Base-by-base conservation (phyloP, 92 coral and sea anemone genomes). In the Actinostola sp. region DNA sequence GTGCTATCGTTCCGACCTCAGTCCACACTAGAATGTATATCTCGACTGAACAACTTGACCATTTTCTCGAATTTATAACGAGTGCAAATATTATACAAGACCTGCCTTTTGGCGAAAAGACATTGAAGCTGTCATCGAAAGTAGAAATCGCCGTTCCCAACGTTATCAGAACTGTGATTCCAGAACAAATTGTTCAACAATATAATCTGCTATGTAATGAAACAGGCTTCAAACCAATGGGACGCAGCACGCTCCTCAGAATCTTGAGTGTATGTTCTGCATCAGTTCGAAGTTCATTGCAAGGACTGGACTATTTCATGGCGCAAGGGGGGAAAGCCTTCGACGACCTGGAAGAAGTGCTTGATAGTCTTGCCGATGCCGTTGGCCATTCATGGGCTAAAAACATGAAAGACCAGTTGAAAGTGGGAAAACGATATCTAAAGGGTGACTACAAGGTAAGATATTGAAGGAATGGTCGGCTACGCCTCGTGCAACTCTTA, bases 271-370 rank as follows among this genome's bases (percentile, higher is more conserved):
- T 25, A 29, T 84, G 89, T 43, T 56, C 61, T 31, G 77, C 85
- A 35, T 84, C 84, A 15, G 77, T 77, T 2, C 33, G 82, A 36
- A 82, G 75, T 58, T 82, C 77, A 7, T 63, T 83, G 53, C 53
- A 46, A 46, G 53, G 53, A 2, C 19, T 46, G n/a, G 53, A 46
- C 53, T 4, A 46, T 19, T 46, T 86, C 48, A 63, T 41, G 17
- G 81, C 84, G n/a, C 62, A 70, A 1, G 90, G 90, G 28, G 79
- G 53, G 21, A 43, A 69, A 49, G 90, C 79, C 12, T 85, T 85
- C 75, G 90, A 85, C 9, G 86, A 85, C 10, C 78, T 85, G 53
- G 63, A 36, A 32, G 48, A 66, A 17, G 71, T 75, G 8, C 53
- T 29, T 25, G 73, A 83, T 25, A 67, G 41, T 28, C 56, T 83